These are phyloP conservation scores for Lates japonicus DNA, from an alignment of 2,797 vertebrate genomes.

Conservation along the genomic window DNA sequence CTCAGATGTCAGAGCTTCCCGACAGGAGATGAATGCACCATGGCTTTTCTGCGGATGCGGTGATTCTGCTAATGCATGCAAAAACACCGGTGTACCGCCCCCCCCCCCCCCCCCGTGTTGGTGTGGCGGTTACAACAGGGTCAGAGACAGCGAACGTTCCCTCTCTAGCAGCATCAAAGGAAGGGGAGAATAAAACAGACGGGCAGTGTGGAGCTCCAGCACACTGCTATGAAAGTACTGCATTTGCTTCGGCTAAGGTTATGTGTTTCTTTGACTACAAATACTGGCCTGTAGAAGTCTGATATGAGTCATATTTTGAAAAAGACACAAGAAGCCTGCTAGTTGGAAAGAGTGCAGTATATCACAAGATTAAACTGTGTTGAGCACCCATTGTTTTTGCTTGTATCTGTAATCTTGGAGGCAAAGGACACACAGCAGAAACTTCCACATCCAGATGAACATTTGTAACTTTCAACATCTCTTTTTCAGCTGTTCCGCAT, in stretches of 20 bases:
- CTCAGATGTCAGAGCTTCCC: neutral
- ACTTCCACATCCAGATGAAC: neutral
- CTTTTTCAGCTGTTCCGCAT: neutral
- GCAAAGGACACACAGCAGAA: neutral
- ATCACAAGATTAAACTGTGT: neutral
- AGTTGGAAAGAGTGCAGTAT: neutral
- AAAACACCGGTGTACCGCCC: neutral
- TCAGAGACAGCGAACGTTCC: neutral
- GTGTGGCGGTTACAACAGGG: neutral
- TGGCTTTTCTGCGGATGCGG: neutral
- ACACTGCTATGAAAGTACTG: neutral
- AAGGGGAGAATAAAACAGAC: neutral
- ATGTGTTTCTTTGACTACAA: neutral
- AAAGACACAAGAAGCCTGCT: neutral
- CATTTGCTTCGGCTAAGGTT: neutral
- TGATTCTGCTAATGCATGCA: neutral
- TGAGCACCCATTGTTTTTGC: neutral
- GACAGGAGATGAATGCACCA: neutral
- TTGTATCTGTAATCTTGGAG: neutral
- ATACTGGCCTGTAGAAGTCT: neutral
- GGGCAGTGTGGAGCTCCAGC: neutral
- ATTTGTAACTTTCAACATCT: neutral
- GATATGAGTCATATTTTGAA: neutral
- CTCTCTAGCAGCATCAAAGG: neutral
- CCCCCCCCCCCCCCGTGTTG: neutral